Evolutionary conservation across 2,113 vertebrate species (phyloP).

Genomic region (Rhinoderma darwinii): DNA sequence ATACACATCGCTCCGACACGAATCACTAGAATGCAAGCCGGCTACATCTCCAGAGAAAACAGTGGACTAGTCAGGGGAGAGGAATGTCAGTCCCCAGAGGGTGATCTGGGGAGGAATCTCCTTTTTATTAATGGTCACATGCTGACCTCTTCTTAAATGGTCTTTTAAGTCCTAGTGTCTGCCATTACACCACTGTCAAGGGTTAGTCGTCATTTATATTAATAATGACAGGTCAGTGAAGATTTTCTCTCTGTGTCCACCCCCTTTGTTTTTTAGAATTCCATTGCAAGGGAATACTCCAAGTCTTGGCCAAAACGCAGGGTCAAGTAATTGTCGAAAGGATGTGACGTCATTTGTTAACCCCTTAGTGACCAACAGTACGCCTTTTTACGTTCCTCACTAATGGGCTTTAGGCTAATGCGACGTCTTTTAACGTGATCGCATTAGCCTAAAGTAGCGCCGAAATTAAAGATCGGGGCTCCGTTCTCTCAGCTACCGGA

Average conservation of each 20-base stretch:
- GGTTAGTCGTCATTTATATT: slow-evolving; percentile 6
- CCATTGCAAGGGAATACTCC: neutral
- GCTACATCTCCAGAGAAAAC: neutral
- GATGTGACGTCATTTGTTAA: neutral
- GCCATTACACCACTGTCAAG: slow-evolving; percentile 23
- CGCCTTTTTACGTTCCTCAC: too few species aligned
- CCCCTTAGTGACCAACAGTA: too few species aligned
- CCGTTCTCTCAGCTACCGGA: too few species aligned
- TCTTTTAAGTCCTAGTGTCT: slow-evolving; percentile 13
- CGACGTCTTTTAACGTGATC: too few species aligned
- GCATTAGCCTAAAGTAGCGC: too few species aligned
- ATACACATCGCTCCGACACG: neutral
- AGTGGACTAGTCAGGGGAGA: neutral
- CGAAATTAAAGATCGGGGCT: too few species aligned
- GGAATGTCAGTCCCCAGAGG: slow-evolving; percentile 37
- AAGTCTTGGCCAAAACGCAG: neutral
- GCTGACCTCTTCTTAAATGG: slow-evolving; percentile 4
- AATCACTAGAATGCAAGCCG: neutral
- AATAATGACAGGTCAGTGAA: slow-evolving; percentile 41
- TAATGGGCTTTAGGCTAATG: too few species aligned
- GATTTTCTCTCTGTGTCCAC: neutral
- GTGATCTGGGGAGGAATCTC: slow-evolving; percentile 27
- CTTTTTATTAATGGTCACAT: slow-evolving; percentile 51
- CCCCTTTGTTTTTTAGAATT: slow-evolving; percentile 11
- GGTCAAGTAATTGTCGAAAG: neutral